Evolutionary conservation across 2,888 invertebrate genomes (phyloP).

Genomic region (Oscheius onirici): DNA sequence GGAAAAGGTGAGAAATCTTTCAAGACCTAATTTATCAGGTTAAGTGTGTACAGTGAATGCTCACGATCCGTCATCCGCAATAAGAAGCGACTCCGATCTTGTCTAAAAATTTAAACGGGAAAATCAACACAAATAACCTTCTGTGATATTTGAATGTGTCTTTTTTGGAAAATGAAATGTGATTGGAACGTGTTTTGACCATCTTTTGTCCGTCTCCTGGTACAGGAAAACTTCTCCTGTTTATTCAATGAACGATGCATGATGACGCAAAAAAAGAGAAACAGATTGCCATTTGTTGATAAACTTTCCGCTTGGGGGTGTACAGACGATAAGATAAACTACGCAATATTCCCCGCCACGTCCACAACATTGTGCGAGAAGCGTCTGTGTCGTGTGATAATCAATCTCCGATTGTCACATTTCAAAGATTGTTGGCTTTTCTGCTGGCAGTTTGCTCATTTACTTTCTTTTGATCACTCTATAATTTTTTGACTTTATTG

Average conservation of each 20-base stretch:
- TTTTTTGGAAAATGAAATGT: background rate
- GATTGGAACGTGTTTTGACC: background rate
- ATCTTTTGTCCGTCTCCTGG: background rate
- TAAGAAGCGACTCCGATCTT: slow-evolving; percentile 23
- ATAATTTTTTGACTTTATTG: too few species aligned
- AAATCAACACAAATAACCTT: background rate
- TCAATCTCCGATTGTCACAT: too few species aligned
- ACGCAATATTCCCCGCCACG: too few species aligned
- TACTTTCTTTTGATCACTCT: too few species aligned
- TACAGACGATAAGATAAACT: too few species aligned
- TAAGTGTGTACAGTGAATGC: slow-evolving; percentile 14
- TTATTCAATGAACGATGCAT: background rate
- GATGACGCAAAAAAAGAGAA: background rate
- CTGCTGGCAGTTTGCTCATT: too few species aligned
- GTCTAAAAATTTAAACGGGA: background rate
- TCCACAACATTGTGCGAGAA: too few species aligned
- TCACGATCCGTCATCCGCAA: slow-evolving; percentile 8
- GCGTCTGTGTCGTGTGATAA: too few species aligned
- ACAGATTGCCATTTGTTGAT: background rate
- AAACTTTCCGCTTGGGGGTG: too few species aligned
- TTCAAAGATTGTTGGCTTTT: too few species aligned
- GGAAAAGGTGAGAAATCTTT: slow-evolving; percentile 31
- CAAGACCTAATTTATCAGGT: background rate
- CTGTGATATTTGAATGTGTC: too few species aligned
- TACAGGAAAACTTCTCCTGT: background rate